These are phyloP conservation scores for Drosophila azteca DNA, from an alignment of 1,140 invertebrate species.

Conservation along the genomic window DNA sequence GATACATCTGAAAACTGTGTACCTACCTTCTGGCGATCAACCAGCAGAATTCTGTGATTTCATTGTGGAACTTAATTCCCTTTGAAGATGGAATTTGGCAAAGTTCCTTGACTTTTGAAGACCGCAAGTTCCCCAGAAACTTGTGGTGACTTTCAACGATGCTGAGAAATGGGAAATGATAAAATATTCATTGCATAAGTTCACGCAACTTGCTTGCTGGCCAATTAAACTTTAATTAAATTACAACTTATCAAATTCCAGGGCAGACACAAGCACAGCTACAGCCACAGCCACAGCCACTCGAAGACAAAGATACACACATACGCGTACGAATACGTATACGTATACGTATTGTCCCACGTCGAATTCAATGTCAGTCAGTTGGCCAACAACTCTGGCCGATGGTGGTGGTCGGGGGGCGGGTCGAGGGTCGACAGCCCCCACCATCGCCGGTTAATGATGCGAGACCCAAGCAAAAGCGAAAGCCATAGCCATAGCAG, in stretches of 20 bases:
- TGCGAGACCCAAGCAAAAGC: constrained; percentile 40
- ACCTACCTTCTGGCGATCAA: too few relatives aligned
- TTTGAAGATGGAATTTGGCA: too few relatives aligned
- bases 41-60: too few relatives aligned
- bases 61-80: too few relatives aligned
- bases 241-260: constrained; percentile 53
- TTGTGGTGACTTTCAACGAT: neutral
- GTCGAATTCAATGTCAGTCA: constrained; percentile 52
- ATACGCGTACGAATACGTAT: neutral
- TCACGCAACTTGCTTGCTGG: constrained; percentile 38
- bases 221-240: constrained; percentile 60
- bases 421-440: too few relatives aligned
- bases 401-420: constrained; percentile 36
- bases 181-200: constrained; percentile 37
- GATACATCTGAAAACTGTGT: too few relatives aligned
- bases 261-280: constrained; percentile 29
- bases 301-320: neutral
- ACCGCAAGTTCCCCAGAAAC: neutral
- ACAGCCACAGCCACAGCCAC: neutral
- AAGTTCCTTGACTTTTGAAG: too few relatives aligned
- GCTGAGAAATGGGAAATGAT: constrained; percentile 29
- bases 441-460: constrained; percentile 34
- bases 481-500: constrained; percentile 50
- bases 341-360: too few relatives aligned
- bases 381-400: constrained; percentile 34